Conservation (phyloP, 2,888 invertebrate genomes). For the Neoascia interrupta region DNA sequence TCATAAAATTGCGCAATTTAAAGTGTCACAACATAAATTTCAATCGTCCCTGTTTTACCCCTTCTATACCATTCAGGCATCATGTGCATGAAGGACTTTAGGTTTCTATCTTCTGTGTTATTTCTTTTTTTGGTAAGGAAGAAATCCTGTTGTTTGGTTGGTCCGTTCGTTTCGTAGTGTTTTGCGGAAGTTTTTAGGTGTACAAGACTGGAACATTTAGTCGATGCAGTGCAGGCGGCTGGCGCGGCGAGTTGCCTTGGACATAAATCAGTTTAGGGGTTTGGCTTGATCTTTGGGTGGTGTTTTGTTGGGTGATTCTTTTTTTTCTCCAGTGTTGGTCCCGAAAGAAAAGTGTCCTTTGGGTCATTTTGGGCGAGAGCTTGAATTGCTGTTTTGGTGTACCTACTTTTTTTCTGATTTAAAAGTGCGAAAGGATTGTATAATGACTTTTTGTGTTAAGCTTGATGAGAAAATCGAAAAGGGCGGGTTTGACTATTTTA, state of each 20-base stretch:
- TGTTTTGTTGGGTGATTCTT: conserved; percentile 20
- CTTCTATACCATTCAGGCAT: conserved; percentile 28
- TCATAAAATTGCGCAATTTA: conserved; percentile 80
- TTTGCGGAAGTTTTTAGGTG: conserved; percentile 66
- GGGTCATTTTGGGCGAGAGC: conserved; percentile 9
- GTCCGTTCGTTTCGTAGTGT: conserved; percentile 47
- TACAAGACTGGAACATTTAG: conserved; percentile 37
- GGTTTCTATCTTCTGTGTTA: conserved; percentile 3
- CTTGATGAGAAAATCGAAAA: conserved; percentile 36
- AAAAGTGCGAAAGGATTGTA: conserved; percentile 37
- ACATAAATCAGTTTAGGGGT: conserved; percentile 66
- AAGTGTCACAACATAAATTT: conserved; percentile 80
- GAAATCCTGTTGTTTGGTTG: conserved; percentile 62
- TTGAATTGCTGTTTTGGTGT: conserved; percentile 21
- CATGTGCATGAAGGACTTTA: conserved; percentile 67
- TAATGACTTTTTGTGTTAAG: conserved; percentile 42
- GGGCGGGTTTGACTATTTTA: conserved; percentile 34
- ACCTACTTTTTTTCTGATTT: background rate
- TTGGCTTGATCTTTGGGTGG: conserved; percentile 66
- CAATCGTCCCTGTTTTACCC: conserved; percentile 55
- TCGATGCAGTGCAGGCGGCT: conserved; percentile 49
- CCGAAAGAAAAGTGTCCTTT: conserved; percentile 33
- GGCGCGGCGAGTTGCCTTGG: conserved; percentile 29
- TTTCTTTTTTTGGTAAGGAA: conserved; percentile 16
- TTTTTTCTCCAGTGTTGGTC: conserved; percentile 20